A percentile compares a stretch with the other conserved stretches of the same genome.
Evolutionary conservation across 2,888 invertebrate genomes (phyloP).

Genomic region (Orthosia incerta): DNA sequence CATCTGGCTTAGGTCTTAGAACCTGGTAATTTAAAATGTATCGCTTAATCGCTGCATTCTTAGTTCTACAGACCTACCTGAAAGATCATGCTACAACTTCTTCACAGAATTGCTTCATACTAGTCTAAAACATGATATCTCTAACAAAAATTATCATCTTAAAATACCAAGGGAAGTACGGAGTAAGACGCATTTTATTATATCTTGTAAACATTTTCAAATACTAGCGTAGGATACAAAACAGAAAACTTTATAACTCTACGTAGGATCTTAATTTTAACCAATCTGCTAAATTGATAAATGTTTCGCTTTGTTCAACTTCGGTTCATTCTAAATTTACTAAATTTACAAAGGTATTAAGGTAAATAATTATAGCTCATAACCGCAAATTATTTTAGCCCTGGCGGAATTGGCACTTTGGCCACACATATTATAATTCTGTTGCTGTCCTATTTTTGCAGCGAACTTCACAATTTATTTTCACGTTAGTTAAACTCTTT

Average conservation of each 20-base stretch:
- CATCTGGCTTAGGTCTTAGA: too few species aligned
- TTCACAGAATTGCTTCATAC: background rate
- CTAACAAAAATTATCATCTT: too few species aligned
- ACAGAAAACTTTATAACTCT: background rate
- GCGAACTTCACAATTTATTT: background rate
- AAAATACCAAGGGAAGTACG: too few species aligned
- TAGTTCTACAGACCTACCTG: background rate
- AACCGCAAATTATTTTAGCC: conserved; percentile 7
- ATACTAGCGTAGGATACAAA: background rate
- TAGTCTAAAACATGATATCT: background rate
- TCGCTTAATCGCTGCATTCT: too few species aligned
- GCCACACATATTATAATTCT: background rate
- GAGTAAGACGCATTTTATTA: background rate
- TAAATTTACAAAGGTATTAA: background rate
- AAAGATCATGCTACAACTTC: background rate
- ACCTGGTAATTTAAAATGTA: too few species aligned
- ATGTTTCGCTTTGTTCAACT: background rate
- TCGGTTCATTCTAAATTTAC: background rate
- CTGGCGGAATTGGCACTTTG: background rate
- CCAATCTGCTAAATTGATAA: background rate
- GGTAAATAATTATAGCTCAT: background rate
- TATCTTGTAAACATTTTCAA: background rate
- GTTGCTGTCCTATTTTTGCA: too few species aligned
- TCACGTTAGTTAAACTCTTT: background rate
- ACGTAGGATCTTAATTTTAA: background rate